Base-by-base conservation (phyloP, 2,113 vertebrate species). In the Lasiurus borealis region DNA sequence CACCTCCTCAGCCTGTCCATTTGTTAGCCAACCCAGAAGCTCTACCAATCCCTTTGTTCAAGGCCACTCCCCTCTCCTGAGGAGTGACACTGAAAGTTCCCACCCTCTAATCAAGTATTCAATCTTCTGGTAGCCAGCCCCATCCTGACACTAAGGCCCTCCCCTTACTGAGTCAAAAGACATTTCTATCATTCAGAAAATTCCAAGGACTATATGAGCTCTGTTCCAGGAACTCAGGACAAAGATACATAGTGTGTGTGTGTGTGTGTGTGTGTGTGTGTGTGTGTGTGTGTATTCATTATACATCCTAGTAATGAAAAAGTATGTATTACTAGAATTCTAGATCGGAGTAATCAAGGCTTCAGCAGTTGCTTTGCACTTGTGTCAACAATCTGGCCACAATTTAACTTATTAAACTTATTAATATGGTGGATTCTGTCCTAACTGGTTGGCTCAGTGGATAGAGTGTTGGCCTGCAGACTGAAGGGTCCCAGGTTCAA, bases 161-260 rank as follows among this genome's bases (percentile, higher is more conserved):
- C 19, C 52, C 52, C 15, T 66, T 71, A 29, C 54, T 72, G 16
- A 81, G 40, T 66, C 69, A 85, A 76, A 81, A 90, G 50, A 76
- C n/a, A 64, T 36, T 62, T 3, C 66, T 94, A 0, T 89, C 23
- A 84, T 73, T 88, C 13, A 85, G 44, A 59, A 76, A 76, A 86
- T 64, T 85, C 14, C 50, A 81, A 29, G 50, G 2, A 8, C 54
- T 92, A 89, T n/a, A 73, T 29, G 29, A 78, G 5, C 31, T 78
- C 36, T 92, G 10, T 95, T 31, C 62, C 75, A 66, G 75, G 59
- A 94, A 89, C 9, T n/a, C 59, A 89, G 64, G 50, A 75, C 29
- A 89, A 57, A 85, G 44, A 82, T 46, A 54, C 18, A 54, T 54
- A 54, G 12, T 52, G 5, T 54, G 52, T 54, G 52, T 54, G 52